Base-by-base conservation (phyloP, 1,140 invertebrate species). In the Macrostomum lignano region DNA sequence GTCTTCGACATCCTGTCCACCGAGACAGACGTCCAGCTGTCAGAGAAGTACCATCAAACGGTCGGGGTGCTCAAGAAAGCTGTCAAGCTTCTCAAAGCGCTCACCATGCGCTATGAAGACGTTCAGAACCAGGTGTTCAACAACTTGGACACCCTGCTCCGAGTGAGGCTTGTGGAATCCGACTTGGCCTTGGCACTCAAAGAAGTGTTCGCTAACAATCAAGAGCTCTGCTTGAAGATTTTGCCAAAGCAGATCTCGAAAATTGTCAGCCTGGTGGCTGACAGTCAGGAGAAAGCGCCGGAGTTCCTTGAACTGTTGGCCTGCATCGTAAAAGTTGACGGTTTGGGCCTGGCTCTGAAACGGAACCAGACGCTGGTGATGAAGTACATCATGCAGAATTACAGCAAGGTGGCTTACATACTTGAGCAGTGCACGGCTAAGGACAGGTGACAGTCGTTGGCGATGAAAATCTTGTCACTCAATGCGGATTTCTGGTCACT, bases 1-100 rank as follows among this genome's bases (percentile, higher is more conserved):
- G 43, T 53, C 1, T 25, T 50, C 6, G 48, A 51, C 17, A 47
- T 53, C 7, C 33, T 53, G 22, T 51, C 50, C 7, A 46, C 50
- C 20, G 50, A 53, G 34, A 50, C 51, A 23, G 50, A 53, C 24
- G 40, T 43, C 10, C 44, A 50, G 34, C 38, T 51, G 7, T 40
- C 43, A 25, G n/a, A 2, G 21, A 51, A 48, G 6, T 21, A 21
- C 24, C 10, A n/a, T 20, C 17, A 10, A 53, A 36, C 46, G 44
- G 10, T 26, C 46, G 50, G 36, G 9, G 26, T 28, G 19, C 45
- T 52, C 21, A 40, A 48, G 38, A 45, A 45, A 31, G 44, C 45
- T 3, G 46, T 54, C 28, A 37, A 40, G 7, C 25, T 54, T 21
- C 38, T 54, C 31, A 43, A 47, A 25, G 34, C 40, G 13, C 40